Percentiles rank a stretch among this genome's conserved stretches.
These are phyloP conservation scores for Phylloscopus trochilus DNA, from an alignment of 2,113 vertebrate species.

Conservation along the genomic window DNA sequence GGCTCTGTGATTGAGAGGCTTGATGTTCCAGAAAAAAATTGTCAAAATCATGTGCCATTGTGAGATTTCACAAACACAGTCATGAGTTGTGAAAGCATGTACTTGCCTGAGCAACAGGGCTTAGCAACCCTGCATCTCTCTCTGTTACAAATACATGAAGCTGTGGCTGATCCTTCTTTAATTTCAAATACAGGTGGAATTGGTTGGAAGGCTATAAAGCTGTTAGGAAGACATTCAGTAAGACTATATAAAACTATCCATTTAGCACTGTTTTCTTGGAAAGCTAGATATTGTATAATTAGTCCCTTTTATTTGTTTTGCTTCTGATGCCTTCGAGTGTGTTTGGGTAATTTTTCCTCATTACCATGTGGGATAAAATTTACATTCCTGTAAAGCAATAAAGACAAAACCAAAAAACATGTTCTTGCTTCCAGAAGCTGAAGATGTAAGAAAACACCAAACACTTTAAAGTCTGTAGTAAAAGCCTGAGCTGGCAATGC, in stretches of 20 bases:
- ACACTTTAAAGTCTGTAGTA: background rate
- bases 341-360: background rate
- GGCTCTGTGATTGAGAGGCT: background rate
- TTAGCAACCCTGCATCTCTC: background rate
- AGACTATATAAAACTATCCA: background rate
- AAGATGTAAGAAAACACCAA: background rate
- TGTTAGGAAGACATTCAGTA: background rate
- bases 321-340: background rate
- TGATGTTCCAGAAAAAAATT: background rate
- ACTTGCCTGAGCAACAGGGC: background rate
- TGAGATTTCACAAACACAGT: background rate
- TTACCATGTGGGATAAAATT: background rate
- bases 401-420: background rate
- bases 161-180: background rate
- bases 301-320: background rate
- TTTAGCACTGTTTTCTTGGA: background rate
- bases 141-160: background rate
- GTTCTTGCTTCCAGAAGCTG: background rate
- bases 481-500: background rate
- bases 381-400: background rate
- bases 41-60: background rate
- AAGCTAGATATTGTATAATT: background rate
- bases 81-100: background rate
- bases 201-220: background rate
- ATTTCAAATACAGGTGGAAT: background rate